phyloP scores from a whole-genome alignment of 2,797 vertebrate genomes.

The Vultur gryphus region DNA sequence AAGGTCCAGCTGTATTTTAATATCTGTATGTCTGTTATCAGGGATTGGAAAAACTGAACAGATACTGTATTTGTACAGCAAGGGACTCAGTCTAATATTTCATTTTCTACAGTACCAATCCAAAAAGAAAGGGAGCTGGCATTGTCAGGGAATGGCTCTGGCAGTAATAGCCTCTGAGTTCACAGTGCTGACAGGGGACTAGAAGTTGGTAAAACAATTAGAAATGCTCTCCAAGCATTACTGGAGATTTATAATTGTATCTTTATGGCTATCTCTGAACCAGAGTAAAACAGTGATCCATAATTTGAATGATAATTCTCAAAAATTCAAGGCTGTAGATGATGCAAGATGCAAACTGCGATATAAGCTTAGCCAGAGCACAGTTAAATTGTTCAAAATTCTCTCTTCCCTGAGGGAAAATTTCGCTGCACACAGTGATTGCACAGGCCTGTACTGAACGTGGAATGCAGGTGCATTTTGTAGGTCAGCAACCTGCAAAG shows the following conservation, averaged over 20 bases:
- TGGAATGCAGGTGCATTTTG: conserved; percentile 26
- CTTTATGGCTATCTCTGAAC: background rate
- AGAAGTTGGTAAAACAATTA: background rate
- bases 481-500: background rate
- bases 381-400: background rate
- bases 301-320: background rate
- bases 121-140: background rate
- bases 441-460: background rate
- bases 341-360: background rate
- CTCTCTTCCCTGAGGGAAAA: background rate
- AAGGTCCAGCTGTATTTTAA: background rate
- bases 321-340: background rate
- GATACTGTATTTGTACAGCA: background rate
- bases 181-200: background rate
- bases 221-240: background rate
- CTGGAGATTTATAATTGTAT: background rate
- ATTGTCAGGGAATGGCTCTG: background rate
- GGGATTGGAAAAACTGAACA: background rate
- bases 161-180: background rate
- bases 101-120: background rate
- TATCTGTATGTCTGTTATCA: background rate
- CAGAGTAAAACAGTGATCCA: background rate
- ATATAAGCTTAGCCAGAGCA: background rate
- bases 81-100: background rate
- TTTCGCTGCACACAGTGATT: conserved; percentile 2